Base-by-base conservation (phyloP, 92 coral and sea anemone species). In the Parazoanthus swiftii region DNA sequence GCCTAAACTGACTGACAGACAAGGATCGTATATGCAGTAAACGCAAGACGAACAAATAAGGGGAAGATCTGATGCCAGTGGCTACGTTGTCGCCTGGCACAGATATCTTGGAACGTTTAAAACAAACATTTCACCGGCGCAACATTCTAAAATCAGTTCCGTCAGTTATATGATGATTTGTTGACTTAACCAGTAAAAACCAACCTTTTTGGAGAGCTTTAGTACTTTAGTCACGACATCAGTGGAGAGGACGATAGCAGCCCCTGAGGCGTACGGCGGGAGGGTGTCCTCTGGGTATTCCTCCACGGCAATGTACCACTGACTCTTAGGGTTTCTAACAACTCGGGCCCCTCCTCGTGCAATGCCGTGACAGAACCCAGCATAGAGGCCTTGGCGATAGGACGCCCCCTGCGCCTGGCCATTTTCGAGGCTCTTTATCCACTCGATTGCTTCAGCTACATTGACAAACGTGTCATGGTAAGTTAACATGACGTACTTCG, bases 291-390 rank as follows among this genome's bases (percentile, higher is more conserved):
- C 98, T 2, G 96, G 65, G 92, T 95, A 95, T 20, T 95, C 94
- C 5, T 89, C 86, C 25, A 81, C 89, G 15, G 98, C 84, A 18
- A 95, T 89, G 77, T 93, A 95, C 92, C 92, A 95, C 35, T 90
- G 93, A 54, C 98, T 95, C 79, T 85, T 88, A 6, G 89, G 85
- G 67, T 95, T 93, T 58, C 98, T 89, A 18, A 95, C 89, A 18
- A 80, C 92, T 15, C 43, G 56, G 67, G 90, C 96, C 42, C 93
- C 93, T 76, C 93, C 91, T 14, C 76, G 59, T 46, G 78, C 51
- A 37, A 11, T 42, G 11, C 95, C 91, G 51, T 95, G 98, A 80
- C 96, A 93, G 89, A 81, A 91, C 14, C 98, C 98, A n/a, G 92
- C 80, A 72, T 93, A 95, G 13, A 93, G 81, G n/a, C 89, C 96